Conservation (phyloP, 2,113 vertebrate genomes). For the Leucosticte australis region DNA sequence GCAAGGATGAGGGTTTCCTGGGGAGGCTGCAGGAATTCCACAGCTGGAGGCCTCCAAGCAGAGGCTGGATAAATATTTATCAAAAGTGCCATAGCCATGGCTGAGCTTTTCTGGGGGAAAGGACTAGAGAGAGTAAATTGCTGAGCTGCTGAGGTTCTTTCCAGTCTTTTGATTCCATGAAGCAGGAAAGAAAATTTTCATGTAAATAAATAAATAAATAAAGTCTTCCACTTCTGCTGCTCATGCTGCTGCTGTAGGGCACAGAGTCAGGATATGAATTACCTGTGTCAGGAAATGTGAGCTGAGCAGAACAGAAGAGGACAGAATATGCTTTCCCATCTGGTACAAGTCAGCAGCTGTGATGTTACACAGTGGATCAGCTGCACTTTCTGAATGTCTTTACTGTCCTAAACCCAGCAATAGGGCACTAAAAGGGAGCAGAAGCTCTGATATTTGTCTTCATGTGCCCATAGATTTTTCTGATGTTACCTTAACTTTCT, state of each 20-base stretch:
- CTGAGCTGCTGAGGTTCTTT: background rate
- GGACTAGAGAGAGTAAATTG: background rate
- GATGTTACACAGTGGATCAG: background rate
- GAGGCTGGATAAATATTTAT: conserved; percentile 37
- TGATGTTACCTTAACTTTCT: background rate
- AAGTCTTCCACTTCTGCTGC: background rate
- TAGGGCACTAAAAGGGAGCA: background rate
- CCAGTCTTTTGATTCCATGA: background rate
- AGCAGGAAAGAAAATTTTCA: background rate
- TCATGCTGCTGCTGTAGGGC: background rate
- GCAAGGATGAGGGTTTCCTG: background rate
- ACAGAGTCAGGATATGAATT: background rate
- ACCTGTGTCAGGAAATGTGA: background rate
- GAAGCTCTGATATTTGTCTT: background rate
- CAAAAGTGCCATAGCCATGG: background rate
- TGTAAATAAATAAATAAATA: background rate
- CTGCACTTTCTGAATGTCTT: background rate
- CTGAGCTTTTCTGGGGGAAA: background rate
- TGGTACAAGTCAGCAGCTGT: background rate
- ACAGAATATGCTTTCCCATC: background rate
- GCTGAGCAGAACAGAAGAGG: background rate
- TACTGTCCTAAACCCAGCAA: background rate
- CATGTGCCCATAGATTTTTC: background rate
- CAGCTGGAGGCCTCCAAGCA: conserved; percentile 6
- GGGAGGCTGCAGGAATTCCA: background rate